phyloP scores from a whole-genome alignment of 2,797 vertebrate genomes.

The Sylvia borin region DNA sequence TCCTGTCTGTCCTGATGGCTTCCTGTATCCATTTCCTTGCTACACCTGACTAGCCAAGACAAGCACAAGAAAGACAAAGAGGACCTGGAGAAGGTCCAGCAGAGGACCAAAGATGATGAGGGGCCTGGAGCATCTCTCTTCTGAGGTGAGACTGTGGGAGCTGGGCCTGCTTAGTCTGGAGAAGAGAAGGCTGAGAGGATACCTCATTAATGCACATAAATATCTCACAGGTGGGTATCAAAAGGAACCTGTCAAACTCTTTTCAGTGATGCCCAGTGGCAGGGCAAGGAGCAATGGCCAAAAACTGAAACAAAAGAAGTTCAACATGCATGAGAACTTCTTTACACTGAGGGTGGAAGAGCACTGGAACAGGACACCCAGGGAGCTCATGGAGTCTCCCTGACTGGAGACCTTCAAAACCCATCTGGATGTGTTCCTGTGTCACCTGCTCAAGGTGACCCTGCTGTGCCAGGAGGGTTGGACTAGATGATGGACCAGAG shows the following conservation, averaged over 20 bases:
- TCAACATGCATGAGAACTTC: background rate
- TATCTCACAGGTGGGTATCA: background rate
- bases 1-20: background rate
- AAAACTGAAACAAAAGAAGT: background rate
- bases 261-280: background rate
- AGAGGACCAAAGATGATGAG: background rate
- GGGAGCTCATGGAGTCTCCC: rapidly evolving
- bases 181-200: background rate
- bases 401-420: background rate
- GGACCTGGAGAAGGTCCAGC: background rate
- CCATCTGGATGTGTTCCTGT: background rate
- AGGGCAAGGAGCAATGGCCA: background rate
- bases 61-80: background rate
- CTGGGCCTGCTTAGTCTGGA: background rate
- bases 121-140: background rate
- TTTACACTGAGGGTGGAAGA: background rate
- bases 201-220: background rate
- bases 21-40: background rate
- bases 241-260: background rate
- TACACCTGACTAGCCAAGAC: rapidly evolving
- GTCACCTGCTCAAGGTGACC: background rate
- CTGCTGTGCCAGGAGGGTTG: background rate
- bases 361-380: background rate
- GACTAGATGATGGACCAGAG: background rate
- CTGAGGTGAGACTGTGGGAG: background rate